Evolutionary conservation across 2,797 vertebrate species (phyloP), one percentile per base, ranked within the genome.

Genomic region (Molossus molossus): DNA sequence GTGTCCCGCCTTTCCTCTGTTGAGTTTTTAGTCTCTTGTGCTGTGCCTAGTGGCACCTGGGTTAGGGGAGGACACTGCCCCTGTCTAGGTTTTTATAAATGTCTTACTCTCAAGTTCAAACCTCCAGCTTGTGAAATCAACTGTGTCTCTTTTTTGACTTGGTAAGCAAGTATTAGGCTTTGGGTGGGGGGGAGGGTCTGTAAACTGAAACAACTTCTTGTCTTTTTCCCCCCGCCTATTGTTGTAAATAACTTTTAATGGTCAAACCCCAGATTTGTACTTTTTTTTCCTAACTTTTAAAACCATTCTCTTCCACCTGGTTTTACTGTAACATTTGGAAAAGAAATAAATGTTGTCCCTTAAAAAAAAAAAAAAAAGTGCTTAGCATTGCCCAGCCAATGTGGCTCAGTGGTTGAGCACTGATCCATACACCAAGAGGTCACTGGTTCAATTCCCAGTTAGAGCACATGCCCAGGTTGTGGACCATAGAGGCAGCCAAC

Each of bases 321-420:
- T 99, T 99, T 99, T 99, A 99, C 99, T 99, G 99, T 99, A 99
- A 99, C 99, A 98, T 99, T 99, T 98, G 99, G 94, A 97, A 99
- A 99, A 99, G 99, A 99, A 99, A 99, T 99, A 99, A 99, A 99
- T 99, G 99, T 99, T 98, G 99, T 98, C 99, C 98, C 98, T 92
- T 95, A 55, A 97, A 33, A 33, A 33, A 33, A n/a, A n/a, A n/a
- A n/a, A 33, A 33, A 33, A 33, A 33, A 33, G 33, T 33, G 33
- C 3, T 33, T 55, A 91, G 40, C 76, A 81, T 25, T 48, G 7
- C 18, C 62, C 69, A 20, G 20, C 40, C 40, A 6, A 6, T 45
- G 6, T 45, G 40, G 40, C 40, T 45, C 40, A 45, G 40, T 45
- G 40, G 40, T 45, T 45, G 40, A 45, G 40, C 40, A 6, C 6